A percentile compares a stretch with the other conserved stretches of the same genome.
phyloP scores from a whole-genome alignment of 2,888 invertebrate genomes.

The Tetragonula carbonaria region DNA sequence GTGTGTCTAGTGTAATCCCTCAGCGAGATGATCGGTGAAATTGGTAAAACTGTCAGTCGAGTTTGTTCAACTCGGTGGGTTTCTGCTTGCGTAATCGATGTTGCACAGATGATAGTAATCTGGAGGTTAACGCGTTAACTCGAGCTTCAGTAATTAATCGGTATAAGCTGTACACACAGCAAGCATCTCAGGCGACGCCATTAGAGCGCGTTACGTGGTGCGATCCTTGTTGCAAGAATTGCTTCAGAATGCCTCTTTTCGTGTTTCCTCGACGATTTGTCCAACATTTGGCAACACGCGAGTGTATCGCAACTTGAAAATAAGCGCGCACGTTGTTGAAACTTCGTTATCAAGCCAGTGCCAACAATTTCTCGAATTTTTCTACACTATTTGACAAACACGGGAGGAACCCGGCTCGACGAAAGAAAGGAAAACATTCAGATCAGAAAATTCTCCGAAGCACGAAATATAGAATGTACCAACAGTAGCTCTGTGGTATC shows the following conservation, averaged over 20 bases:
- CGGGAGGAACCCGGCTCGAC: no score
- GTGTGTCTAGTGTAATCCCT: no score
- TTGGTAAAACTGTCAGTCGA: not conserved
- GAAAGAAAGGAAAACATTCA: not conserved
- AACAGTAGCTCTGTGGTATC: not conserved
- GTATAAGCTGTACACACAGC: slow-evolving; percentile 5
- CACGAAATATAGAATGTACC: not conserved
- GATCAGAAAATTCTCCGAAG: not conserved
- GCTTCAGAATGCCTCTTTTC: slow-evolving; percentile 14
- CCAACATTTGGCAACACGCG: not conserved
- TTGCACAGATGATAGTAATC: slow-evolving; percentile 5
- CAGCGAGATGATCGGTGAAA: not conserved
- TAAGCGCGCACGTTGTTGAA: not conserved
- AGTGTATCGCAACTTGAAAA: not conserved
- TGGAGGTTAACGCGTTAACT: slow-evolving; percentile 7
- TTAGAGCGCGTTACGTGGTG: slow-evolving; percentile 7
- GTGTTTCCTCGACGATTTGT: not conserved
- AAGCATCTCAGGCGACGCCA: not conserved
- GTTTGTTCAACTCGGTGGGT: not conserved
- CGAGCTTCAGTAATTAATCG: slow-evolving; percentile 33
- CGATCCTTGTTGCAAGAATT: slow-evolving; percentile 2
- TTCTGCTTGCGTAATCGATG: not conserved
- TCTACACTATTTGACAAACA: not conserved
- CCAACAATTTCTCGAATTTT: not conserved
- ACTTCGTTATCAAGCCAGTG: not conserved